Conservation (phyloP, 2,113 vertebrate genomes). For the Aspidoscelis tigris region DNA sequence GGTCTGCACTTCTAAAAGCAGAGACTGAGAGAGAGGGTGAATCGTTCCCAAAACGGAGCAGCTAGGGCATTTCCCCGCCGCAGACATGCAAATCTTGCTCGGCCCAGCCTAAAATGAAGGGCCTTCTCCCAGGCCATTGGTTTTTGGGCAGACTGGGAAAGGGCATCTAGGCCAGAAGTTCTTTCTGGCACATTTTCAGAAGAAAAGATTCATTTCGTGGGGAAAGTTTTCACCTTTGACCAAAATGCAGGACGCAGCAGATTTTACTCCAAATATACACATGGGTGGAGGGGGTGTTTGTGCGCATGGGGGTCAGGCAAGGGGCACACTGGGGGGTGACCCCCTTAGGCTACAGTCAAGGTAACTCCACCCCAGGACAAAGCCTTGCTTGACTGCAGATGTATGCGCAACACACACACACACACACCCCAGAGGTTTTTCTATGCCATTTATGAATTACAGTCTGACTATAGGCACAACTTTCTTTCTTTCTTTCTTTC, state of each 20-base stretch:
- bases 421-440: no score
- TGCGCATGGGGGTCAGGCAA: no score
- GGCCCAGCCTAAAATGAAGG: neutral
- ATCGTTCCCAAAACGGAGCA: accelerated
- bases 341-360: no score
- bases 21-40: neutral
- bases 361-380: no score
- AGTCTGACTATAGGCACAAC: no score
- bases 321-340: neutral
- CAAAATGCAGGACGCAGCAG: neutral
- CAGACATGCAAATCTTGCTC: neutral
- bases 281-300: no score
- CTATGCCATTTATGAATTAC: no score
- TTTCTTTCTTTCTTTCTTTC: no score
- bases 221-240: neutral
- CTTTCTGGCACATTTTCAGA: neutral
- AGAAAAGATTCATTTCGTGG: neutral
- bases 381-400: no score
- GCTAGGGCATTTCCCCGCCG: neutral
- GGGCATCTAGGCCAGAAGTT: neutral
- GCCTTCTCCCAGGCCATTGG: neutral
- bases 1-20: neutral
- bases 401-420: no score
- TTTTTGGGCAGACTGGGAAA: neutral
- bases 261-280: neutral